phyloP scores from a whole-genome alignment of 2,888 invertebrate genomes.

The Tetranychus truncatus region DNA sequence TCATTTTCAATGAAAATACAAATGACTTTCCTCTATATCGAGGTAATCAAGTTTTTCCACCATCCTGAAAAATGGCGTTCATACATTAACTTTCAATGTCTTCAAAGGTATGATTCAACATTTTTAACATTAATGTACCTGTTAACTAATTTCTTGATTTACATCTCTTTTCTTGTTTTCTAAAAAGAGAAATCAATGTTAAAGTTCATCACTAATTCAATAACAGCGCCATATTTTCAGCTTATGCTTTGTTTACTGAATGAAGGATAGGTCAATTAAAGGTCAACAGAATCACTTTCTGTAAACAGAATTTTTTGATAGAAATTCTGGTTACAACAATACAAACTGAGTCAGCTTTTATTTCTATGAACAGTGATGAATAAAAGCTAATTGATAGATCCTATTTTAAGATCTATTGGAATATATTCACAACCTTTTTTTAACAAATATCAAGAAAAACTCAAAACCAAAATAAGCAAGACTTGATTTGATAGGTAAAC shows the following conservation, averaged over 20 bases:
- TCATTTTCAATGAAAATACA: slow-evolving; percentile 71
- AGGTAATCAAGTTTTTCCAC: slow-evolving; percentile 97
- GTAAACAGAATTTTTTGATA: no score
- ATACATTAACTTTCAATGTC: slow-evolving; percentile 90
- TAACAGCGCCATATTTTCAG: slow-evolving; percentile 93
- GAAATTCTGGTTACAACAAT: no score
- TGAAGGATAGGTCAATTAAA: no score
- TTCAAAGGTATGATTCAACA: slow-evolving; percentile 40
- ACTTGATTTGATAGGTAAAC: no score
- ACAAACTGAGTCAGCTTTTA: no score
- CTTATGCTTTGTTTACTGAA: slow-evolving; percentile 95
- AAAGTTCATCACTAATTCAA: slow-evolving; percentile 79
- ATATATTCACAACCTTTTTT: no score
- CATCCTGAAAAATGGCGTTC: slow-evolving; percentile 88
- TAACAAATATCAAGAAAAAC: no score
- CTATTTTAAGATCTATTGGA: no score
- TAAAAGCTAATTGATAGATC: no score
- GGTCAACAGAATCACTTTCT: no score
- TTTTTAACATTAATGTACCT: background rate
- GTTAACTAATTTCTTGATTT: background rate
- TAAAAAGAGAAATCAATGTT: slow-evolving; percentile 89
- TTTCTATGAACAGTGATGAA: no score
- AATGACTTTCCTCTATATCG: slow-evolving; percentile 98
- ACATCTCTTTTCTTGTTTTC: slow-evolving; percentile 29
- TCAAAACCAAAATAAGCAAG: no score